Evolutionary conservation across 2,888 invertebrate genomes (phyloP).

Genomic region (Phragmatobia fuliginosa): DNA sequence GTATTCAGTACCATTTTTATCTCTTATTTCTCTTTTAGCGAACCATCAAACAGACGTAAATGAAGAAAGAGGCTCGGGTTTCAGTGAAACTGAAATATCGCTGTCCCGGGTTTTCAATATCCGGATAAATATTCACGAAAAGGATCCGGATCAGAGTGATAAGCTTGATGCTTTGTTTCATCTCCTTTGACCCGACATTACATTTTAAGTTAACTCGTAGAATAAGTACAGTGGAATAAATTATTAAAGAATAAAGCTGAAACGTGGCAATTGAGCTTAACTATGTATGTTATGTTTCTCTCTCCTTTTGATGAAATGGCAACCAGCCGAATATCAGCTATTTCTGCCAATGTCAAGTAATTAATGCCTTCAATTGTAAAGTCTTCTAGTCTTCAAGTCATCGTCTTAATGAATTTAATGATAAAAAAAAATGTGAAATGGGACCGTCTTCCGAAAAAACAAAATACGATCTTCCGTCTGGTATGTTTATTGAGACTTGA

Average conservation of each 20-base stretch:
- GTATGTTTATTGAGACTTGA: not conserved
- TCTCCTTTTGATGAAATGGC: no score
- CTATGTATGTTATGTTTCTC: no score
- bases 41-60: constrained; percentile 20
- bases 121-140: constrained; percentile 11
- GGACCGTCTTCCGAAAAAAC: no score
- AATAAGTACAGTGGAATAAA: not conserved
- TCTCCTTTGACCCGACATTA: not conserved
- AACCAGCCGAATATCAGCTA: no score
- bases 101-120: constrained; percentile 10
- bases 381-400: no score
- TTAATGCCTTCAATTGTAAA: no score
- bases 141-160: constrained; percentile 9
- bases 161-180: constrained; percentile 5
- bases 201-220: not conserved
- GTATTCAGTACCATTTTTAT: constrained; percentile 12
- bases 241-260: not conserved
- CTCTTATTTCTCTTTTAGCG: constrained; percentile 10
- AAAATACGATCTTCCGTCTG: no score
- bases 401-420: no score
- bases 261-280: not conserved
- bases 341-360: no score
- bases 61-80: constrained; percentile 13
- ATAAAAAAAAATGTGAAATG: no score
- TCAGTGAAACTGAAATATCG: constrained; percentile 15